Evolutionary conservation across 2,888 invertebrate species (phyloP).

Genomic region (Caenorhabditis parvicauda): DNA sequence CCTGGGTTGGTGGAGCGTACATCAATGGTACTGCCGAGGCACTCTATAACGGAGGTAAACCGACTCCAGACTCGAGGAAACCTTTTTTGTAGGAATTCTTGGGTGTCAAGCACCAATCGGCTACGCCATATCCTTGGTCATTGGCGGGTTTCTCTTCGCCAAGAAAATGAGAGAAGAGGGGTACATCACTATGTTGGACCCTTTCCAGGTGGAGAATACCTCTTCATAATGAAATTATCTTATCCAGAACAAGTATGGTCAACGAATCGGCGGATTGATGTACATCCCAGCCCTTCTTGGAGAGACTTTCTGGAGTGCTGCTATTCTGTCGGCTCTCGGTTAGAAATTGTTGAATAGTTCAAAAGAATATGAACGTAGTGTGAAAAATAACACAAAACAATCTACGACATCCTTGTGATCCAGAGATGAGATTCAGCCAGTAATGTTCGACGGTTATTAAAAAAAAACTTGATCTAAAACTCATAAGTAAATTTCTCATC

Average conservation of each 20-base stretch:
- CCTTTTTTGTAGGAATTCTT: slow-evolving; percentile 12
- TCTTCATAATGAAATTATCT: not conserved
- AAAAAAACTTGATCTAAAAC: too few relatives aligned
- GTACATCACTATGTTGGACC: slow-evolving; percentile 97
- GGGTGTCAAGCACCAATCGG: slow-evolving; percentile 82
- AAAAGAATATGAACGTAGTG: not conserved
- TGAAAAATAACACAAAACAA: not conserved
- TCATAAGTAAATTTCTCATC: not conserved
- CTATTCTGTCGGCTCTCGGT: slow-evolving; percentile 91
- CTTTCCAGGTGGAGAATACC: slow-evolving; percentile 69
- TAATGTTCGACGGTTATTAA: too few relatives aligned
- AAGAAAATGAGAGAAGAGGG: slow-evolving; percentile 89
- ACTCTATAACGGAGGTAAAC: slow-evolving; percentile 84
- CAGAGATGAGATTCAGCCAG: too few relatives aligned
- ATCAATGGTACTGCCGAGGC: slow-evolving; percentile 98
- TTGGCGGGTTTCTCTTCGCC: slow-evolving; percentile 95
- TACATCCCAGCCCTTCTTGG: slow-evolving; percentile 94
- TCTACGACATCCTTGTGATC: too few relatives aligned
- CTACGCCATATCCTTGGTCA: slow-evolving; percentile 86
- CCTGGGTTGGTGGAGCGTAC: slow-evolving; percentile 99
- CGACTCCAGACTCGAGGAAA: slow-evolving; percentile 69
- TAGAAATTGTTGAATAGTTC: slow-evolving; percentile 5
- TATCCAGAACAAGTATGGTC: slow-evolving; percentile 85
- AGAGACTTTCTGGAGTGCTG: slow-evolving; percentile 98
- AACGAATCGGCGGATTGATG: slow-evolving; percentile 92